These are phyloP conservation scores for Apus apus DNA, from an alignment of 2,113 vertebrate species.

Conservation along the genomic window DNA sequence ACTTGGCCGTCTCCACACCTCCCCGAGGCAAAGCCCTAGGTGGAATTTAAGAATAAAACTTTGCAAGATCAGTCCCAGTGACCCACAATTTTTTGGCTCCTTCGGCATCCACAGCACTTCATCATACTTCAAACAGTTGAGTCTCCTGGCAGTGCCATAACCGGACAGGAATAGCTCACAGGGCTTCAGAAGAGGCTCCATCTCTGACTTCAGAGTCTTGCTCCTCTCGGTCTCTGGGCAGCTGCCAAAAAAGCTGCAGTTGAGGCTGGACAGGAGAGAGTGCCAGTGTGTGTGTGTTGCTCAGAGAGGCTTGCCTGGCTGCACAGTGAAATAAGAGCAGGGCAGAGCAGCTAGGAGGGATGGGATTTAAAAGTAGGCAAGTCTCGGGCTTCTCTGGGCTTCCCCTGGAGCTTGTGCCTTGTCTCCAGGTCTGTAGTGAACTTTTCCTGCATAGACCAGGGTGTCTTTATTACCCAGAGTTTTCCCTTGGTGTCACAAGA, in stretches of 20 bases:
- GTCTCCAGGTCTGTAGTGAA: background rate
- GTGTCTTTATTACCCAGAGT: background rate
- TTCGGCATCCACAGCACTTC: conserved; percentile 10
- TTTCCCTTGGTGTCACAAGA: background rate
- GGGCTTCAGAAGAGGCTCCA: background rate
- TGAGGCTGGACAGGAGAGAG: background rate
- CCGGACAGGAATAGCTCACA: background rate
- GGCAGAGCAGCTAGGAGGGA: background rate
- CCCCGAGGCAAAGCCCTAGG: background rate
- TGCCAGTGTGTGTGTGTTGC: background rate
- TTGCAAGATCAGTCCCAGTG: background rate
- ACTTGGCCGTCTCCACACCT: background rate
- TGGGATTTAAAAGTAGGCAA: background rate
- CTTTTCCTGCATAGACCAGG: background rate
- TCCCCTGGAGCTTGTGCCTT: background rate
- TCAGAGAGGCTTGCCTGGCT: background rate
- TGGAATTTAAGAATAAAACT: conserved; percentile 40
- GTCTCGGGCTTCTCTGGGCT: background rate
- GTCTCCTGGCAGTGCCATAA: conserved; percentile 24
- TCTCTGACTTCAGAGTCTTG: background rate
- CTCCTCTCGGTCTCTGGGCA: background rate
- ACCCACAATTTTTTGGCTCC: conserved; percentile 25
- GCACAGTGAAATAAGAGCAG: background rate
- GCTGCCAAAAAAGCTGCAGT: conserved; percentile 13
- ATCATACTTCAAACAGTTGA: conserved; percentile 23